Evolutionary conservation across 2,888 invertebrate species (phyloP).

Genomic region (Phyllotreta cruciferae): DNA sequence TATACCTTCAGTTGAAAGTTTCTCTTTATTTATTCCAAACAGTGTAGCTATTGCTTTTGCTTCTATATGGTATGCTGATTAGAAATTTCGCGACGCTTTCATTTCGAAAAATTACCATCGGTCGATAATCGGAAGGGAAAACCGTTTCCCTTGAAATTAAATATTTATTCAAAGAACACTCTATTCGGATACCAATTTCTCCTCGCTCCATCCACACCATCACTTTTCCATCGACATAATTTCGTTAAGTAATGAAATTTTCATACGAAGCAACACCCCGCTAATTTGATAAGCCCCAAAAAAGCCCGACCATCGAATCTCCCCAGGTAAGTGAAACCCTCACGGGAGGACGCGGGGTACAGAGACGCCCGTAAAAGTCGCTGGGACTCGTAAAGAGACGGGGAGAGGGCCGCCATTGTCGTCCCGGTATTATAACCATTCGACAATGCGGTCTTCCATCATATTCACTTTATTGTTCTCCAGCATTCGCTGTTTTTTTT

Average conservation of each 20-base stretch:
- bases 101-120: no score
- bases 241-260: slow-evolving; percentile 21
- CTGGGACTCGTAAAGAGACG: slow-evolving; percentile 1
- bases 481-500: not conserved
- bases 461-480: slow-evolving; percentile 8
- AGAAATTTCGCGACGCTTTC: no score
- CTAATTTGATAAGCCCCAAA: slow-evolving; percentile 22
- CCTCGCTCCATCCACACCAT: slow-evolving; percentile 1
- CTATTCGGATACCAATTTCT: not conserved
- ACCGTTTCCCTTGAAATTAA: not conserved
- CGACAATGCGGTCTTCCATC: slow-evolving; percentile 10
- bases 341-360: slow-evolving; percentile 1
- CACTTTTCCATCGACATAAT: slow-evolving; percentile 19
- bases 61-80: no score
- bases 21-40: no score
- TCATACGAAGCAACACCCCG: slow-evolving; percentile 23
- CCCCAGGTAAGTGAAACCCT: slow-evolving; percentile 25
- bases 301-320: slow-evolving; percentile 19
- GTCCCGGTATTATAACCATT: slow-evolving; percentile 6
- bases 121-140: no score
- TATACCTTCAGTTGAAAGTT: no score
- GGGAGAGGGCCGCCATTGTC: slow-evolving; percentile 6
- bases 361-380: slow-evolving; percentile 5
- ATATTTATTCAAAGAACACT: slow-evolving; percentile 10
- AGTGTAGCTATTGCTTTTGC: no score